Evolutionary conservation across 2,888 invertebrate species (phyloP), one percentile per base, ranked within the genome.

Genomic region (Octodonta nipae): DNA sequence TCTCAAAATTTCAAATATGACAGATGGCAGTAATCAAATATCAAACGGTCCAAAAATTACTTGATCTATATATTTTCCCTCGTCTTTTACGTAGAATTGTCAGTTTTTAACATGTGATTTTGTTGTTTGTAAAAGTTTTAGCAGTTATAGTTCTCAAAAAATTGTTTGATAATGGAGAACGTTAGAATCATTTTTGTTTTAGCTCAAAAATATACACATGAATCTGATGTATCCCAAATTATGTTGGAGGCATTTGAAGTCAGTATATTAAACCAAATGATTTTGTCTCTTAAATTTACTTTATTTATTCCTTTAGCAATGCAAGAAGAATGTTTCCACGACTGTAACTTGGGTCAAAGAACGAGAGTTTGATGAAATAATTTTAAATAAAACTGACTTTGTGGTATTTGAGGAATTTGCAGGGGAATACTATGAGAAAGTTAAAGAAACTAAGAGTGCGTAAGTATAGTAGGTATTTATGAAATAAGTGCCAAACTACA

Each of bases 391-490:
- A 44, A 75, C 71, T 43, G 78, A 84, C 63, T 76, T 86, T 2
- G 80, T 86, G 54, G 73, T 92, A 0, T 66, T 88, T 51, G 75
- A 83, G 34, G 66, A 73, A 26, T 91, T 92, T 62, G 67, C 72
- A 42, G 88, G 88, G 7, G 63, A 70, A 3, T 60, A 73, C 1
- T 91, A 81, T 60, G 66, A 76, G 1, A 72, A 73, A 46, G 52
- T 82, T 4, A 67, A 66, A 42, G 55, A 58, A 27, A 75, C 71
- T 2, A 79, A 77, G 49, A 75, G 80, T 49, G 64, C 79, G 75
- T 82, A 67, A 73, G 79, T 74, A 51, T 5, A 20, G 3, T 26
- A 17, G 17, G 8, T 17, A 17, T n/a, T n/a, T n/a, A n/a, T n/a
- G n/a, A n/a, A n/a, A n/a, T n/a, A n/a, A n/a, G n/a, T n/a, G n/a